Base-by-base conservation (phyloP, 2,888 invertebrate genomes). In the Rotaria macrura region DNA sequence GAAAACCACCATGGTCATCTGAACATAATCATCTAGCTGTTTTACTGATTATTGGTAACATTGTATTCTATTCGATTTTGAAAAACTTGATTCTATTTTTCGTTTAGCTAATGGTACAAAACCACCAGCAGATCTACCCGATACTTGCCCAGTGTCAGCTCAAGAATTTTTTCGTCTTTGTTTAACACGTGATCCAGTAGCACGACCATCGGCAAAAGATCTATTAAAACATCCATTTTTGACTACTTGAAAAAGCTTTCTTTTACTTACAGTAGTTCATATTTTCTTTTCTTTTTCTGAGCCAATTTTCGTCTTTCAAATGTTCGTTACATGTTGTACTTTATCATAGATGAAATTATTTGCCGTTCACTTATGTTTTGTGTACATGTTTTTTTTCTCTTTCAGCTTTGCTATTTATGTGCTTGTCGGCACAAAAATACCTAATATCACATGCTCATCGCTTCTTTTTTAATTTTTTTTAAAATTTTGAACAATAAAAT, bases 11-110 rank as follows among this genome's bases (percentile, higher is more conserved):
- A 84, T 91, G 90, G 89, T 89, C 86, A 85, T 89, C 90, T 55
- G 89, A 91, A 49, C 89, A 90, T 89, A 89, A 89, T 85, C 90
- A 90, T 4, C 89, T 90, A 89, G 90, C 91, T n/a, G 91, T 91
- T 87, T 90, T 91, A 29, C 91, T 91, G 88, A 90, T 90, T 25
- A 91, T 91, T 84, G 91, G 91, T 20, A 89, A 34, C 14, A 34
- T 4, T 54, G 17, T 4, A 52, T 52, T 52, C 20, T 14, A 54
- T 25, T 54, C 4, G 14, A 54, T 54, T 25, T 25, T 23, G 5
- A 9, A 54, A 6, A 54, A 25, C 9, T 25, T 25, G 6, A 0
- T 54, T 54, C 0, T 25, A 12, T 17, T 49, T 5, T 25, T 25
- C 10, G 5, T 65, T 34, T 65, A 65, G 65, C 34, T 34, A 65